Evolutionary conservation across 2,797 vertebrate genomes (phyloP).

Genomic region (Coregonus ussuriensis): DNA sequence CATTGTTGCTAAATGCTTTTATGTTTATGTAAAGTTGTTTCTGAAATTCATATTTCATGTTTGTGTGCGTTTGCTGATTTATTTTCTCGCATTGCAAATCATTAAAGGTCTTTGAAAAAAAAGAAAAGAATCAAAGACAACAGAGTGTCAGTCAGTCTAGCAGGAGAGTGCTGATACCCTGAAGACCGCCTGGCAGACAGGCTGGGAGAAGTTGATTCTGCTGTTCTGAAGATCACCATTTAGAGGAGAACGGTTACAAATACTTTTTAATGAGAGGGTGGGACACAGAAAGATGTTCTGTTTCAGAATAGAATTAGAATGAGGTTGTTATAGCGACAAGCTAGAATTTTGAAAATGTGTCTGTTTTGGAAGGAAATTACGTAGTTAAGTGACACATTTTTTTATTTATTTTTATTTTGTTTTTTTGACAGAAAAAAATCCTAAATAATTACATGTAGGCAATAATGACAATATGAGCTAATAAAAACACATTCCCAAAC

Average conservation of each 20-base stretch:
- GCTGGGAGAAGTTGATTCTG: slow-evolving; percentile 51
- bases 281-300: slow-evolving; percentile 55
- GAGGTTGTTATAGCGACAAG: not conserved
- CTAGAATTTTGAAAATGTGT: not conserved
- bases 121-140: slow-evolving; percentile 69
- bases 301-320: slow-evolving; percentile 17
- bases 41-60: slow-evolving; percentile 81
- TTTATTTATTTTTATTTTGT: too few species aligned
- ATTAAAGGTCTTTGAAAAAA: slow-evolving; percentile 59
- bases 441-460: not conserved
- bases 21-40: slow-evolving; percentile 78
- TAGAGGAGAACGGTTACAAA: slow-evolving; percentile 57
- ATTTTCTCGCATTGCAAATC: slow-evolving; percentile 43
- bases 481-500: not conserved
- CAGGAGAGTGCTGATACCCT: slow-evolving; percentile 52
- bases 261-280: slow-evolving; percentile 67
- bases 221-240: slow-evolving; percentile 56
- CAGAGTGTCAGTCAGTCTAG: slow-evolving; percentile 72
- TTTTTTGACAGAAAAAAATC: too few species aligned
- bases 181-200: slow-evolving; percentile 65
- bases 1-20: slow-evolving; percentile 76
- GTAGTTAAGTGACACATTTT: not conserved
- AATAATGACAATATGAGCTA: not conserved
- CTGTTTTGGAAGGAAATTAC: not conserved
- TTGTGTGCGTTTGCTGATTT: slow-evolving; percentile 65